Base-by-base conservation (phyloP, 2,888 invertebrate genomes). In the Silvanus unidentatus region DNA sequence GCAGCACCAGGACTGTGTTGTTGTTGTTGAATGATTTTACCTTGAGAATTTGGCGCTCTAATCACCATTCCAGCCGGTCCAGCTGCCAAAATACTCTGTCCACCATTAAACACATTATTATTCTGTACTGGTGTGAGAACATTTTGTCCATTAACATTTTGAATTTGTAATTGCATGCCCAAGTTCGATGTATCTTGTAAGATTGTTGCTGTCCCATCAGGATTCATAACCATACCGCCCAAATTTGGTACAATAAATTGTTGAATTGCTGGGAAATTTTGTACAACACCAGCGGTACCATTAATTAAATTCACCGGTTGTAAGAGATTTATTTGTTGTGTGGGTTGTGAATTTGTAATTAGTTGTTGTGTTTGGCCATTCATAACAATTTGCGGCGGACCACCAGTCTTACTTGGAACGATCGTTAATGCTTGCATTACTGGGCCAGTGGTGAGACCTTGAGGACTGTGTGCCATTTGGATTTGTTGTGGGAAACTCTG, bases 281-380 rank as follows among this genome's bases (percentile, higher is more conserved):
- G 82, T 53, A 86, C 81, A 46, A 84, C 80, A 2, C 81, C 79
- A 28, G 81, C 77, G 0, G 81, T 74, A 39, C 82, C 80, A 43
- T 87, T 88, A 47, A 88, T 78, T 50, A 90, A 72, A 72, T 89
- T 89, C 27, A 90, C 86, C 0, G 90, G 90, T 65, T 90, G 90
- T 1, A 86, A 70, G 35, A 89, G 73, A 67, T 88, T 85, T 27
- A 85, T 86, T 64, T 87, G 82, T 49, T 76, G 76, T 1, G 67
- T 52, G 22, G 69, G 68, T 58, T 70, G 69, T 13, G 69, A 68
- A 58, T 75, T 57, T 6, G 86, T 76, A 46, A 88, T 84, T 39
- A 84, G 77, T 60, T 83, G 84, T 62, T 84, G 84, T 2, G 81
- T 76, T 61, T 83, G 84, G 1, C 87, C 86, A 57, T 87, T 87